These are phyloP conservation scores for Ochotona curzoniae DNA, from an alignment of 2,113 vertebrate genomes.

Conservation along the genomic window DNA sequence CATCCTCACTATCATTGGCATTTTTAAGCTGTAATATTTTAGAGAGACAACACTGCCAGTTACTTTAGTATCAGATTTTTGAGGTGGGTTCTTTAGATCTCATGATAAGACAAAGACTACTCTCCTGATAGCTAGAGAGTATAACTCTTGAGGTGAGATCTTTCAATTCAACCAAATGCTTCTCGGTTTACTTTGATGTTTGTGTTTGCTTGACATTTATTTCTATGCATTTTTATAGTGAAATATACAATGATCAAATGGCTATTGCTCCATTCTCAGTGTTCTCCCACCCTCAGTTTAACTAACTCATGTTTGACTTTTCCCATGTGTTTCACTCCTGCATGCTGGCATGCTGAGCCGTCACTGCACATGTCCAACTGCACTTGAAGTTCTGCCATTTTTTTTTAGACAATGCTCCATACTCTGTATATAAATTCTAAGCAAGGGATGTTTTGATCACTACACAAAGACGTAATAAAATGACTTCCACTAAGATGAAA, in stretches of 20 bases:
- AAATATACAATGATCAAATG: background rate
- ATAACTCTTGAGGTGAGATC: background rate
- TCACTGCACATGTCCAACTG: background rate
- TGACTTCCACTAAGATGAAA: background rate
- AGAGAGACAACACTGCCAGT: background rate
- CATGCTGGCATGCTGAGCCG: background rate
- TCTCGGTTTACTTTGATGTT: background rate
- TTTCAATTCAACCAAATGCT: background rate
- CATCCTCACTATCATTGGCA: background rate
- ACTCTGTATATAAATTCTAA: background rate
- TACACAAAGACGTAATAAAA: slow-evolving; percentile 14
- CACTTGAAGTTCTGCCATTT: background rate
- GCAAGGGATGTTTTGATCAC: background rate
- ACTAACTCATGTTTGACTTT: background rate
- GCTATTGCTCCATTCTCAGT: background rate
- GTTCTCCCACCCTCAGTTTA: background rate
- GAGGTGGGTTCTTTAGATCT: background rate
- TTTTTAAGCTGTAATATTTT: background rate
- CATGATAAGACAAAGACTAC: background rate
- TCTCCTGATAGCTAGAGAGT: background rate
- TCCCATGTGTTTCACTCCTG: background rate
- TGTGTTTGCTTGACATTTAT: background rate
- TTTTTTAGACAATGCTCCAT: background rate
- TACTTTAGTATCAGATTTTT: background rate
- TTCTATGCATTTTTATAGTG: background rate